These are phyloP conservation scores for Thunnus maccoyii DNA, from an alignment of 2,113 vertebrate species.

Conservation along the genomic window DNA sequence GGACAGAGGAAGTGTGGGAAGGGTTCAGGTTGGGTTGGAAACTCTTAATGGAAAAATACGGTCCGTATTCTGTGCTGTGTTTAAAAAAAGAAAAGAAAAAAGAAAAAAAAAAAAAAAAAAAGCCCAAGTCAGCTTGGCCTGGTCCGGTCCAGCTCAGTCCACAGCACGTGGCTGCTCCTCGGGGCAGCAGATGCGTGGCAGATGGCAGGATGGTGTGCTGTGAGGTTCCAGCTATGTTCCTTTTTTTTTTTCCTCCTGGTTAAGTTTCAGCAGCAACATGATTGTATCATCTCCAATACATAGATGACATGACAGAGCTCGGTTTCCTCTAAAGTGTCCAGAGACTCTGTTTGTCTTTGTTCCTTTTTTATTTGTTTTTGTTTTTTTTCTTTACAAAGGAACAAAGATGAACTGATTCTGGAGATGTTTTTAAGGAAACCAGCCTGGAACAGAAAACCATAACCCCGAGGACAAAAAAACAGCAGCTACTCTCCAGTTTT, in stretches of 20 bases:
- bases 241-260: conserved; percentile 31
- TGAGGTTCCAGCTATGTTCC: conserved; percentile 47
- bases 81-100: background rate
- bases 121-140: conserved; percentile 38
- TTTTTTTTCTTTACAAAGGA: conserved; percentile 36
- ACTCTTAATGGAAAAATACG: conserved; percentile 27
- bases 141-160: conserved; percentile 38
- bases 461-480: conserved; percentile 35
- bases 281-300: conserved; percentile 73
- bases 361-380: conserved; percentile 2
- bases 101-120: conserved; percentile 4
- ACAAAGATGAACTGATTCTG: conserved; percentile 46
- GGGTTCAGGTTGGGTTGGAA: conserved; percentile 16
- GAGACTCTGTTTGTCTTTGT: conserved; percentile 45
- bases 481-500: conserved; percentile 28
- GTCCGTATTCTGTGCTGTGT: conserved; percentile 50
- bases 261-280: conserved; percentile 75
- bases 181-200: conserved; percentile 47
- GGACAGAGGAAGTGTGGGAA: conserved; percentile 8
- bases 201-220: conserved; percentile 52
- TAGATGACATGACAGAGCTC: conserved; percentile 49
- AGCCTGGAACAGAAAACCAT: conserved; percentile 28
- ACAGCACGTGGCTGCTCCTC: conserved; percentile 39
- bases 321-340: conserved; percentile 41
- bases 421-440: conserved; percentile 51